Conservation (phyloP, 2,888 invertebrate genomes). For the Andricus curvator region DNA sequence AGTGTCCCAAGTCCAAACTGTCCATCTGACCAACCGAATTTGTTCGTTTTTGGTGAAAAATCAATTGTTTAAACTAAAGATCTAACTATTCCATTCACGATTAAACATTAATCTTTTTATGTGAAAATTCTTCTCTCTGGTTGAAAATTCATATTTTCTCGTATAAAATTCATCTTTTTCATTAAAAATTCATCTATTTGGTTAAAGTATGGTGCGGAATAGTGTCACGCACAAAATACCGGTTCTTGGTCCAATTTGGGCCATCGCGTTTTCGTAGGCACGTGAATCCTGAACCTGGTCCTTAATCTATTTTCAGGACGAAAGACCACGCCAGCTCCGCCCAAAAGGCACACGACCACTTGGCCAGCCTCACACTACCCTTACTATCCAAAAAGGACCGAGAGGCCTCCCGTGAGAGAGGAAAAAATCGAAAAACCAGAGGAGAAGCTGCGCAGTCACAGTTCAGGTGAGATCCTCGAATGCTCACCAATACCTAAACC, state of each 20-base stretch:
- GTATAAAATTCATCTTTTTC: too few species aligned
- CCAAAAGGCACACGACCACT: constrained; percentile 72
- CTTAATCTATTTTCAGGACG: constrained; percentile 71
- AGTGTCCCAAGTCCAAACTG: too few species aligned
- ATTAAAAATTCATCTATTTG: too few species aligned
- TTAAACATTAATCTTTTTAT: too few species aligned
- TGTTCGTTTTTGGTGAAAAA: too few species aligned
- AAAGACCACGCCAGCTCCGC: constrained; percentile 72
- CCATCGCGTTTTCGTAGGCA: background rate
- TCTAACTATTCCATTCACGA: too few species aligned
- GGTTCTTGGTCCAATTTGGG: background rate
- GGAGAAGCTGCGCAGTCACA: constrained; percentile 72
- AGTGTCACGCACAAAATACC: constrained; percentile 50
- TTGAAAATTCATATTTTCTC: too few species aligned
- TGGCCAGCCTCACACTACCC: constrained; percentile 75
- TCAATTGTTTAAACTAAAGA: too few species aligned
- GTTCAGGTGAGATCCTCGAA: constrained; percentile 70
- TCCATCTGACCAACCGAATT: too few species aligned
- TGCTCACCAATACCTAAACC: constrained; percentile 41
- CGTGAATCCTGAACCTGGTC: constrained; percentile 55
- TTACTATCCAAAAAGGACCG: constrained; percentile 75
- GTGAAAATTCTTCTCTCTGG: too few species aligned
- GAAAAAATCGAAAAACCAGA: constrained; percentile 73
- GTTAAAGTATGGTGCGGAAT: constrained; percentile 69
- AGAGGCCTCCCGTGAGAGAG: constrained; percentile 73